Percentiles rank a stretch among this genome's conserved stretches.
Evolutionary conservation across 2,113 vertebrate genomes (phyloP).

Genomic region (Pollimyrus isidori): DNA sequence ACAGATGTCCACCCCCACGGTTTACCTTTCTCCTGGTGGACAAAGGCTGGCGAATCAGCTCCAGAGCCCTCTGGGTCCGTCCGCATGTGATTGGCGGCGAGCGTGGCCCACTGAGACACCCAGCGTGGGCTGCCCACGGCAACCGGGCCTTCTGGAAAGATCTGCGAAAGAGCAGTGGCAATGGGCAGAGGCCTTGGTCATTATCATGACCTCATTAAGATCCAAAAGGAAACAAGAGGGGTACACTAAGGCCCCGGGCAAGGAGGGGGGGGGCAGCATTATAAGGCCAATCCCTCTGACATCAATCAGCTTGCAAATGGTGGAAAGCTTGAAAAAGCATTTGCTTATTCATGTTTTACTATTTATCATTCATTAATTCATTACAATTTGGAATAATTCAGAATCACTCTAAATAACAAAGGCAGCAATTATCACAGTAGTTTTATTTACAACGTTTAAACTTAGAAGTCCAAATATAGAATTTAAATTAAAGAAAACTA

Average conservation of each 20-base stretch:
- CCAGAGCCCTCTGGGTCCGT: conserved; percentile 81
- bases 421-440: not conserved
- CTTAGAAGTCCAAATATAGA: not conserved
- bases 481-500: not conserved
- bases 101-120: conserved; percentile 93
- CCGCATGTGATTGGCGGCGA: conserved; percentile 87
- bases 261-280: too few species aligned
- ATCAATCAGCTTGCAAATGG: not conserved
- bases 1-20: not conserved
- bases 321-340: not conserved
- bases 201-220: conserved; percentile 5
- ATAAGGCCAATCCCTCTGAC: not conserved
- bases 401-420: not conserved
- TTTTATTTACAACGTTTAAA: not conserved
- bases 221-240: not conserved
- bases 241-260: not conserved
- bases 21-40: conserved; percentile 78
- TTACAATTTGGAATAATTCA: not conserved
- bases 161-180: conserved; percentile 37
- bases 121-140: conserved; percentile 76
- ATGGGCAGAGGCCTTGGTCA: not conserved
- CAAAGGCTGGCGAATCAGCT: conserved; percentile 63
- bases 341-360: not conserved
- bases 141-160: conserved; percentile 59
- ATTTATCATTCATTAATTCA: not conserved